Base-by-base conservation (phyloP, 2,888 invertebrate genomes). In the Leuctra nigra region DNA sequence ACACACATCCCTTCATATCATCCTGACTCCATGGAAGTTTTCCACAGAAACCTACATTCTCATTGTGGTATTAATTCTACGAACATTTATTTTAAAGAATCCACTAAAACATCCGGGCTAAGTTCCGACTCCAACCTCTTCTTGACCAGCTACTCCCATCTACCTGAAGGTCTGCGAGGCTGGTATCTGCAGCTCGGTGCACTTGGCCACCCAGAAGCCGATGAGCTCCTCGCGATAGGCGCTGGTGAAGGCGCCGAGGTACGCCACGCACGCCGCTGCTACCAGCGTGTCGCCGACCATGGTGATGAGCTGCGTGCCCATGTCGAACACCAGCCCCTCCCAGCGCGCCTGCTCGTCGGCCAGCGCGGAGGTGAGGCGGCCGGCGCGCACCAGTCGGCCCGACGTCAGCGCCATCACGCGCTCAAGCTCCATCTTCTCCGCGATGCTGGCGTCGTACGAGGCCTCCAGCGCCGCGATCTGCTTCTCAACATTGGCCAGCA, bases 161-260 rank as follows among this genome's bases (percentile, higher is more conserved):
- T 70, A 81, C 77, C 81, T 81, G 67, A 85, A 87, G 20, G 78
- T 79, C 3, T 76, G 70, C 0, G 88, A 87, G 0, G 87, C 83
- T 0, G 87, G 84, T 64, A 94, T 87, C 46, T 78, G 72, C 2
- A 84, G 73, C 18, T 77, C 74, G 6, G 72, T 71, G 65, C 91
- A 90, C 59, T 81, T 76, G 0, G 67, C 61, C 9, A 87, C 77
- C 94, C 94, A 94, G 54, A 75, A 69, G 0, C 68, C 58, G 11
- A 86, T 77, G 24, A 93, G 75, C 59, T 84, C 80, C 53, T 79
- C 79, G 2, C 91, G 77, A 68, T 86, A 91, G 55, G 71, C 73
- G 46, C 81, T 77, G 0, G 93, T 91, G 68, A 94, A 96, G 1
- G 93, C 91, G 0, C 95, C 96, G 46, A 94, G 77, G 73, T 96